Conservation (phyloP, 2,888 invertebrate genomes). For the Apodemia duryi region DNA sequence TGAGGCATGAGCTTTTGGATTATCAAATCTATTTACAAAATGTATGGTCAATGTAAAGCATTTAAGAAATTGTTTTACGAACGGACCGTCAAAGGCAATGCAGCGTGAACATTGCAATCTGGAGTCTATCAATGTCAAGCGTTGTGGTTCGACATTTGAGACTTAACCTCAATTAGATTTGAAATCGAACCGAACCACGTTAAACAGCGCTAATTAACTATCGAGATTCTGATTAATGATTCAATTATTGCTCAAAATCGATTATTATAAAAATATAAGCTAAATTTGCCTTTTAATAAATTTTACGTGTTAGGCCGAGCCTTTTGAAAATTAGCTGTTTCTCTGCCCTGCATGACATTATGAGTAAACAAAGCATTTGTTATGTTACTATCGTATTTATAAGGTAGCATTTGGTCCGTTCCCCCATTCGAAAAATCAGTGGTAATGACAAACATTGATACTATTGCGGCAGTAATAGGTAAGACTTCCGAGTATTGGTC, state of each 20-base stretch:
- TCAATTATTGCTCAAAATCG: neutral
- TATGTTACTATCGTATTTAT: too few relatives aligned
- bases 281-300: too few relatives aligned
- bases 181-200: neutral
- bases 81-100: neutral
- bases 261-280: neutral
- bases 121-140: slow-evolving; percentile 9
- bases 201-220: neutral
- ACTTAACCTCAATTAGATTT: slow-evolving; percentile 6
- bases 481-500: too few relatives aligned
- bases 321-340: too few relatives aligned
- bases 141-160: neutral
- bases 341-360: too few relatives aligned
- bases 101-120: slow-evolving; percentile 14
- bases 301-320: neutral
- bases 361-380: too few relatives aligned
- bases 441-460: too few relatives aligned
- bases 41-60: neutral
- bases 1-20: too few relatives aligned
- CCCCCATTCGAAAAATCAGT: too few relatives aligned
- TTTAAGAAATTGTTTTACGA: neutral
- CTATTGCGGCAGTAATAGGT: too few relatives aligned
- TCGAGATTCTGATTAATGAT: neutral
- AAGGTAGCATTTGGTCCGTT: too few relatives aligned
- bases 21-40: neutral